A percentile compares a stretch with the other conserved stretches of the same genome.
Evolutionary conservation across 2,113 vertebrate genomes (phyloP).

Genomic region (Parotia lawesii): DNA sequence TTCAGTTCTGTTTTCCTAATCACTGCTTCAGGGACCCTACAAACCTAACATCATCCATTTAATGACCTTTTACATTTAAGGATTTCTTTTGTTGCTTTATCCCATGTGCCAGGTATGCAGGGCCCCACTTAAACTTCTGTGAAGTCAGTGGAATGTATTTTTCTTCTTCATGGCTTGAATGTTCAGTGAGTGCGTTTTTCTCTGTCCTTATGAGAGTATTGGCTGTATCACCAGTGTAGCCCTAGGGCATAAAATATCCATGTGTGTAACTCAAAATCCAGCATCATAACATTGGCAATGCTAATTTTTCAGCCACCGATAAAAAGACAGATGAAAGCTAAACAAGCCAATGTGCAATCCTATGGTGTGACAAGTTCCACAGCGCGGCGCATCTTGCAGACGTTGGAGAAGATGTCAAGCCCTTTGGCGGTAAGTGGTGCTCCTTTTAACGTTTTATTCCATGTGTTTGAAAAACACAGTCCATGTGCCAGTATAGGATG

Average conservation of each 20-base stretch:
- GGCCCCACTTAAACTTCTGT: not conserved
- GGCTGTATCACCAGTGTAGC: not conserved
- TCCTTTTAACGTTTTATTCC: not conserved
- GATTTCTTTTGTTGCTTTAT: not conserved
- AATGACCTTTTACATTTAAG: not conserved
- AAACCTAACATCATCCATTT: not conserved
- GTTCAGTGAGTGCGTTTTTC: not conserved
- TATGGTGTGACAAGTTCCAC: slow-evolving; percentile 94
- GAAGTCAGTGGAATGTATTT: not conserved
- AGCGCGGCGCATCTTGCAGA: slow-evolving; percentile 91
- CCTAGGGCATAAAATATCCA: not conserved
- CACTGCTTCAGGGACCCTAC: not conserved
- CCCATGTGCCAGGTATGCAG: not conserved
- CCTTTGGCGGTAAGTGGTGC: slow-evolving; percentile 84
- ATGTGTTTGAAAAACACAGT: not conserved
- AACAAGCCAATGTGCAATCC: slow-evolving; percentile 82
- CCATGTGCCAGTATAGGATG: not conserved
- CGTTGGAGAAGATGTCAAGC: slow-evolving; percentile 96
- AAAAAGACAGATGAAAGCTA: slow-evolving; percentile 92
- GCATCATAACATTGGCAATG: not conserved
- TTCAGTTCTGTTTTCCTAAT: not conserved
- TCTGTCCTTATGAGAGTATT: not conserved
- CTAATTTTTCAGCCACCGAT: slow-evolving; percentile 80
- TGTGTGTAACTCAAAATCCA: not conserved
- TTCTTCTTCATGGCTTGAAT: not conserved